phyloP scores from a whole-genome alignment of 2,797 vertebrate genomes.

The Arnoldichthys spilopterus region DNA sequence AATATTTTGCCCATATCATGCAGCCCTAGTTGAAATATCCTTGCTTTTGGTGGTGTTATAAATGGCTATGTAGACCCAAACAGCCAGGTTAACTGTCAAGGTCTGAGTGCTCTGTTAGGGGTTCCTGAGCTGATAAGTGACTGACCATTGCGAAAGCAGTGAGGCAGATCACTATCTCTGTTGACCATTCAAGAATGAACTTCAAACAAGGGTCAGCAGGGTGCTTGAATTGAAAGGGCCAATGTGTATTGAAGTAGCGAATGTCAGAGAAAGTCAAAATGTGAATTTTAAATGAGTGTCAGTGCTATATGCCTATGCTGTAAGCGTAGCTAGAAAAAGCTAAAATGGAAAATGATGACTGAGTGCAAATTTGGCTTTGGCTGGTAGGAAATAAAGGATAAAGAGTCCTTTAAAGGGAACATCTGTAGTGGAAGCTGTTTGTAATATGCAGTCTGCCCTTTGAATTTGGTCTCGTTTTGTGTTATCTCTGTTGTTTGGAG shows the following conservation, averaged over 20 bases:
- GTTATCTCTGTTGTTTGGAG: constrained; percentile 61
- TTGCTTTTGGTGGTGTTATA: no score
- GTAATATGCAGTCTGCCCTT: constrained; percentile 42
- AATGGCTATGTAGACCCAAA: not conserved
- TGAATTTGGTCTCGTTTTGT: constrained; percentile 36
- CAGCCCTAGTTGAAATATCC: no score
- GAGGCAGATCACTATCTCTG: constrained; percentile 44
- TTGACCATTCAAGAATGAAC: constrained; percentile 47
- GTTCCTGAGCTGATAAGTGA: constrained; percentile 35
- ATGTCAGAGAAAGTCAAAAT: not conserved
- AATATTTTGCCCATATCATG: no score
- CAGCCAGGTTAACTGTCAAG: constrained; percentile 35
- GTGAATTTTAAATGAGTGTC: not conserved
- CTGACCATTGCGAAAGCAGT: constrained; percentile 34
- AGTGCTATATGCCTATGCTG: not conserved
- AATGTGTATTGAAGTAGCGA: not conserved
- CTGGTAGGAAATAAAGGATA: not conserved
- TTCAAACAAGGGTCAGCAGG: constrained; percentile 28
- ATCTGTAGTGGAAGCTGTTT: constrained; percentile 6
- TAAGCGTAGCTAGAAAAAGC: not conserved
- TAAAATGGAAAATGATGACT: not conserved
- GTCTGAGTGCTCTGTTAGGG: constrained; percentile 14
- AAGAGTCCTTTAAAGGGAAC: not conserved
- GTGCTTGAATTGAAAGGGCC: not conserved
- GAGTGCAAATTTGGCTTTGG: not conserved